Evolutionary conservation across 1,140 invertebrate species (phyloP).

Genomic region (Hylaeus anthracinus): DNA sequence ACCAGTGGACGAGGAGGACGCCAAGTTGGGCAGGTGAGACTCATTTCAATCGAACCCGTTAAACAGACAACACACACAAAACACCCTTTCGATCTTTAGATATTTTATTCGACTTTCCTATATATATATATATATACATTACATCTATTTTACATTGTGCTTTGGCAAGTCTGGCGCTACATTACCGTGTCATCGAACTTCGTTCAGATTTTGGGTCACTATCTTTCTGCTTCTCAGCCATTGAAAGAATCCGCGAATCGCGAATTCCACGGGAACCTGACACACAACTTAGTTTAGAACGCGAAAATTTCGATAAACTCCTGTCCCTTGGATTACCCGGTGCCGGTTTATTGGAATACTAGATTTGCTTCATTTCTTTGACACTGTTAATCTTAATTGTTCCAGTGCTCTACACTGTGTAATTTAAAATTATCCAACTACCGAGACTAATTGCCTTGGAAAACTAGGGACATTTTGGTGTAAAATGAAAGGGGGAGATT

Average conservation of each 20-base stretch:
- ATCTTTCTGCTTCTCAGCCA: conserved; percentile 4
- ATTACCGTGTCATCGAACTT: conserved; percentile 75
- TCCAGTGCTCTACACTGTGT: no score
- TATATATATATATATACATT: conserved; percentile 25
- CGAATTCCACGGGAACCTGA: not conserved
- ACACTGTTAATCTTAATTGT: no score
- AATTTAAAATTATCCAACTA: no score
- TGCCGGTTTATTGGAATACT: not conserved
- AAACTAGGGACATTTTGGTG: no score
- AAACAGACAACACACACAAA: conserved; percentile 27
- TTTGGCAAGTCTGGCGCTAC: conserved; percentile 80
- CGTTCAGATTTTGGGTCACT: conserved; percentile 28
- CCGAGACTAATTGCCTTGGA: no score
- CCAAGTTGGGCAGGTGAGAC: conserved; percentile 89
- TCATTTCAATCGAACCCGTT: conserved; percentile 5
- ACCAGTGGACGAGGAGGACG: conserved; percentile 88
- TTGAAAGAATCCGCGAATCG: conserved; percentile 17
- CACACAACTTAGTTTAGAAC: conserved; percentile 14
- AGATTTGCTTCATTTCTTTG: not conserved
- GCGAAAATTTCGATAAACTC: not conserved
- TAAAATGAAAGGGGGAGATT: no score
- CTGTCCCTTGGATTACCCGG: not conserved
- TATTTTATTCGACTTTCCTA: conserved; percentile 44
- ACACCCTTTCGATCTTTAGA: conserved; percentile 48
- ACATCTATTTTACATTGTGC: conserved; percentile 72